These are phyloP conservation scores for Anthopleura sola DNA, from an alignment of 64 coral and sea anemone genomes.

Conservation along the genomic window DNA sequence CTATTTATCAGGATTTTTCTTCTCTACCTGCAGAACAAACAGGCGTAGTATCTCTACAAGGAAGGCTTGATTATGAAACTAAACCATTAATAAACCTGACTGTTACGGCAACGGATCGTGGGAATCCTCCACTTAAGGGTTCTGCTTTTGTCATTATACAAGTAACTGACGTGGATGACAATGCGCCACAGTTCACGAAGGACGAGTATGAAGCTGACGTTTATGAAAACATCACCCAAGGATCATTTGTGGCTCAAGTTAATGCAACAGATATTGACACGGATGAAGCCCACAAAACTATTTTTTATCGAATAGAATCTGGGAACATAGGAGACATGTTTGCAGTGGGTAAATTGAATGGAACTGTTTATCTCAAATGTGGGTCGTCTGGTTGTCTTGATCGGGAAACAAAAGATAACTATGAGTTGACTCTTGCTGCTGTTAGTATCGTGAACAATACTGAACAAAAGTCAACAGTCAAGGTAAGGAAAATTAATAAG, in stretches of 20 bases:
- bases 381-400: slow-evolving; percentile 50
- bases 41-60: slow-evolving; percentile 56
- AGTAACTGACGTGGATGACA: slow-evolving; percentile 82
- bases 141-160: slow-evolving; percentile 46
- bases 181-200: slow-evolving; percentile 74
- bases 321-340: slow-evolving; percentile 57
- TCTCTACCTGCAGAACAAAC: slow-evolving; percentile 46
- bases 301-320: slow-evolving; percentile 60
- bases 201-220: slow-evolving; percentile 36
- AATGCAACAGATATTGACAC: slow-evolving; percentile 83
- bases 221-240: slow-evolving; percentile 67
- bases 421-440: slow-evolving; percentile 56
- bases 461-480: slow-evolving; percentile 54
- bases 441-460: slow-evolving; percentile 61
- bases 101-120: slow-evolving; percentile 62
- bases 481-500: slow-evolving; percentile 1
- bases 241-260: slow-evolving; percentile 57
- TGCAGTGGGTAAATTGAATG: slow-evolving; percentile 60
- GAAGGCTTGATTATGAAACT: slow-evolving; percentile 79
- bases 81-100: slow-evolving; percentile 59
- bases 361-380: slow-evolving; percentile 63
- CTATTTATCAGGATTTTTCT: background rate
- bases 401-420: slow-evolving; percentile 49
- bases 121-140: slow-evolving; percentile 28
- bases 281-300: slow-evolving; percentile 50